Evolutionary conservation across 2,113 vertebrate species (phyloP).

Genomic region (Candoia aspera): DNA sequence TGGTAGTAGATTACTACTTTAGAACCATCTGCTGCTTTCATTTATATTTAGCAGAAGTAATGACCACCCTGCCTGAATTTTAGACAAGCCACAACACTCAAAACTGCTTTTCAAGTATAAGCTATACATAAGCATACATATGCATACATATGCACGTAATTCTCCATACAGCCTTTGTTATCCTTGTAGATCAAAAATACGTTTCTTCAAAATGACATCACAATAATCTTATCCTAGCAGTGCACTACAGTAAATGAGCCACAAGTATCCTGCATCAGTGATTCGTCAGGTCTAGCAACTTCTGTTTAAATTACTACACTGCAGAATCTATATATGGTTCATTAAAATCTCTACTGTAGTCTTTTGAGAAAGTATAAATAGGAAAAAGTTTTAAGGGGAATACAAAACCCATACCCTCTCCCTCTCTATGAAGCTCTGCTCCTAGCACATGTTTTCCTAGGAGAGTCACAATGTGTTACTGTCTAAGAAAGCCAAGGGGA

Average conservation of each 20-base stretch:
- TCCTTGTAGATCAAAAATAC: slow-evolving; percentile 17
- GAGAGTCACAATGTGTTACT: slow-evolving; percentile 56
- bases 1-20: slow-evolving; percentile 49
- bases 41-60: slow-evolving; percentile 59
- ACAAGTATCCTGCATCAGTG: slow-evolving; percentile 59
- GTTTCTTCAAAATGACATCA: slow-evolving; percentile 48
- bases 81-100: slow-evolving; percentile 23
- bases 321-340: slow-evolving; percentile 53
- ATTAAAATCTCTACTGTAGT: neutral
- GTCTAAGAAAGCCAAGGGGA: slow-evolving; percentile 69
- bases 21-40: slow-evolving; percentile 50
- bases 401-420: neutral
- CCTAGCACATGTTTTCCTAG: slow-evolving; percentile 56
- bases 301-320: slow-evolving; percentile 71
- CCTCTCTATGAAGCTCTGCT: slow-evolving; percentile 55
- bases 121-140: neutral
- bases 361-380: neutral
- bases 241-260: slow-evolving; percentile 53
- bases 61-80: slow-evolving; percentile 53
- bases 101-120: slow-evolving; percentile 42
- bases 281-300: slow-evolving; percentile 65
- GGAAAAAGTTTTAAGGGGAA: slow-evolving; percentile 45
- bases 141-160: neutral
- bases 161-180: slow-evolving; percentile 38
- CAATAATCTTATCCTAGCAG: slow-evolving; percentile 48